phyloP scores from a whole-genome alignment of 1,140 invertebrate species.

The Zaprionus ornatus region DNA sequence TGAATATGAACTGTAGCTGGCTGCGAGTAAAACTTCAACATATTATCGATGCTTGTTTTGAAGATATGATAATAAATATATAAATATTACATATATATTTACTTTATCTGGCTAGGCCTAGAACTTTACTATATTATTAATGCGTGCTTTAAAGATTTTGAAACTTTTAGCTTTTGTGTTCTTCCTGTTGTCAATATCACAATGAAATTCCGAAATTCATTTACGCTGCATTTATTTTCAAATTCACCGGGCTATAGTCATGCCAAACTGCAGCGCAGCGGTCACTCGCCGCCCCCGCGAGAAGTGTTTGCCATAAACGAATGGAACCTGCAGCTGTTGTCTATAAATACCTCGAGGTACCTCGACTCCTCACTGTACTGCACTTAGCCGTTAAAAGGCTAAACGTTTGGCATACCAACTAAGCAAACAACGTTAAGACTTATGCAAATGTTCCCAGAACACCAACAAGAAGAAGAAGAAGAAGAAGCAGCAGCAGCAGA shows the following conservation, averaged over 20 bases:
- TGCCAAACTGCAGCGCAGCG: neutral
- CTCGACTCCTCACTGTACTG: slow-evolving; percentile 21
- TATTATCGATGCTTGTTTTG: neutral
- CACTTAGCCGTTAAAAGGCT: slow-evolving; percentile 73
- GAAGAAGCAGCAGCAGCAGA: neutral
- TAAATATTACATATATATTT: no score
- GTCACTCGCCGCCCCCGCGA: neutral
- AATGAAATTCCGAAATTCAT: neutral
- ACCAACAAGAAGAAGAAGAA: no score
- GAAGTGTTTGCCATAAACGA: slow-evolving; percentile 39
- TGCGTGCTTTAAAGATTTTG: neutral
- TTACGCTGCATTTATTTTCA: slow-evolving; percentile 3
- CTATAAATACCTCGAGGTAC: slow-evolving; percentile 55
- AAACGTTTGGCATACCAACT: slow-evolving; percentile 75
- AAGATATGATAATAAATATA: no score
- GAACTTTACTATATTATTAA: no score
- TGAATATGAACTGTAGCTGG: neutral
- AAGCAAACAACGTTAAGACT: slow-evolving; percentile 32
- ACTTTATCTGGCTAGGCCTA: no score
- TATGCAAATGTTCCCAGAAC: slow-evolving; percentile 57
- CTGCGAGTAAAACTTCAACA: neutral
- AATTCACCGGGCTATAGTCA: neutral
- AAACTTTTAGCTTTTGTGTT: neutral
- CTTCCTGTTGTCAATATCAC: neutral
- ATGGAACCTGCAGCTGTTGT: slow-evolving; percentile 50